Conservation (phyloP, 2,888 invertebrate species). For the Calameuta filiformis region DNA sequence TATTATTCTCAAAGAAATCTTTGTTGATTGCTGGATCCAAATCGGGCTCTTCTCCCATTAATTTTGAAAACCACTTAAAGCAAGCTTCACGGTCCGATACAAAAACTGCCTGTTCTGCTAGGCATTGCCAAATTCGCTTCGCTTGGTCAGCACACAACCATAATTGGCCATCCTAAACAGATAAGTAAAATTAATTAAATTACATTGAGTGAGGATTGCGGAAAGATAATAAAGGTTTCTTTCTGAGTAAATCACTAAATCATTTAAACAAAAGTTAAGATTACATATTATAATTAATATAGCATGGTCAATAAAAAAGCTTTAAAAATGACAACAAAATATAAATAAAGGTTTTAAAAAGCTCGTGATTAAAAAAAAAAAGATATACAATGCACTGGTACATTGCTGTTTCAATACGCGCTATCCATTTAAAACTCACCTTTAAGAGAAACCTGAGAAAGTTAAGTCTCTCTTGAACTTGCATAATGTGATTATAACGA, state of each 20-base stretch:
- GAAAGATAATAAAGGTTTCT: no score
- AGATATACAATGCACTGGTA: no score
- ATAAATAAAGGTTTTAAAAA: no score
- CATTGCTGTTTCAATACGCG: no score
- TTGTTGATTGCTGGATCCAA: conserved; percentile 95
- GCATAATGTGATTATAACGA: conserved; percentile 90
- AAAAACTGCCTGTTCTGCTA: conserved; percentile 94
- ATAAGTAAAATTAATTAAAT: conserved; percentile 30
- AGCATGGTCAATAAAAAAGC: no score
- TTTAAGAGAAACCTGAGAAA: conserved; percentile 92
- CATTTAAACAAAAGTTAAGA: no score
- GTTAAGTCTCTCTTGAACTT: conserved; percentile 93
- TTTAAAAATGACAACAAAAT: no score
- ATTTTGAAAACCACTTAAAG: conserved; percentile 97
- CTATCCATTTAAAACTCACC: conserved; percentile 46
- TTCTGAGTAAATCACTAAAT: no score
- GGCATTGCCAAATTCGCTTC: conserved; percentile 95
- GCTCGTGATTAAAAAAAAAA: no score
- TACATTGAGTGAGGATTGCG: no score
- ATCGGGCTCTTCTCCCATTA: conserved; percentile 97
- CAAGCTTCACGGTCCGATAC: conserved; percentile 94
- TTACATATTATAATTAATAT: no score
- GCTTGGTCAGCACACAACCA: conserved; percentile 98
- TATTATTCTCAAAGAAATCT: conserved; percentile 95
- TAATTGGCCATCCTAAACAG: conserved; percentile 84